These are phyloP conservation scores for Vanacampus margaritifer DNA, from an alignment of 2,113 vertebrate genomes.

Conservation along the genomic window DNA sequence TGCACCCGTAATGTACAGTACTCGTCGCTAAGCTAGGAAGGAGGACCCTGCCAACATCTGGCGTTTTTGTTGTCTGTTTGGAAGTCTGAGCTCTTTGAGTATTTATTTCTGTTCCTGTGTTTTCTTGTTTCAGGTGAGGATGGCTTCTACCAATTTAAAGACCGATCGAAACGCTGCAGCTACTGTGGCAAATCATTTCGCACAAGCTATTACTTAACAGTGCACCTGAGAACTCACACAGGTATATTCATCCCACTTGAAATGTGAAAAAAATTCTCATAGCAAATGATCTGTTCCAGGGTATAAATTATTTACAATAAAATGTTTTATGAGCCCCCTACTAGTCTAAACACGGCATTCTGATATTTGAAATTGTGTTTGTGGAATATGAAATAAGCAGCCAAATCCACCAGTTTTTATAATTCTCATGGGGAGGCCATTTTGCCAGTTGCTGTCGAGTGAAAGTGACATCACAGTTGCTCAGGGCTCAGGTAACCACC, in stretches of 20 bases:
- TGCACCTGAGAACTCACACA: slow-evolving; percentile 98
- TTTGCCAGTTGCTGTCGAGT: no score
- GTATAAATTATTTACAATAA: background rate
- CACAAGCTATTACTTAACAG: slow-evolving; percentile 98
- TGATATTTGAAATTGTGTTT: no score
- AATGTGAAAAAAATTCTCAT: background rate
- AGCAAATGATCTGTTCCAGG: background rate
- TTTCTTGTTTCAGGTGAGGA: slow-evolving; percentile 76
- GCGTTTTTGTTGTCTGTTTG: background rate
- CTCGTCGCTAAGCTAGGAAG: background rate
- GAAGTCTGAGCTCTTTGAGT: background rate
- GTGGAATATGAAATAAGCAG: no score
- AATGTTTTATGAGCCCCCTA: no score
- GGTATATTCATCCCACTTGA: slow-evolving; percentile 65
- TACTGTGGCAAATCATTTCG: slow-evolving; percentile 95
- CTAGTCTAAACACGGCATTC: no score
- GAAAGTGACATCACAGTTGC: no score
- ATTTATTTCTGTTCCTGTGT: slow-evolving; percentile 1
- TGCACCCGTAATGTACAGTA: no score
- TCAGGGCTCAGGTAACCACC: no score
- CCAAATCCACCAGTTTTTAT: no score
- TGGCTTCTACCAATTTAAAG: slow-evolving; percentile 77
- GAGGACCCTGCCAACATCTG: background rate
- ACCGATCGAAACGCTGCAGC: slow-evolving; percentile 87
- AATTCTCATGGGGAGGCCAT: no score